These are phyloP conservation scores for Melanocharis versteri DNA, from an alignment of 2,113 vertebrate genomes.

Conservation along the genomic window DNA sequence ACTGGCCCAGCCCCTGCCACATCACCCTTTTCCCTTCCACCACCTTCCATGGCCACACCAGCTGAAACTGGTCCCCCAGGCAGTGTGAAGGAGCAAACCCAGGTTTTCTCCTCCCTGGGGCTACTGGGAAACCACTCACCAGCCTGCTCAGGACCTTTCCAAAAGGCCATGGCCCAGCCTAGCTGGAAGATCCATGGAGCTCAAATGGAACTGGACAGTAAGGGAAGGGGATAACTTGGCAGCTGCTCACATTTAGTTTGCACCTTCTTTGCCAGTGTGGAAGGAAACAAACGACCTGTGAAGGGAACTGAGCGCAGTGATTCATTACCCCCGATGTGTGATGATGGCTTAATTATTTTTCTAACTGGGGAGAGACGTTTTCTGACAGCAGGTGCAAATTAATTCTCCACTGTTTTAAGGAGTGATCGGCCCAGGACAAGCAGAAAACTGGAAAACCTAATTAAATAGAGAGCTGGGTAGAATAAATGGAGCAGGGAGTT, in stretches of 20 bases:
- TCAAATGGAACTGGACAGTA: background rate
- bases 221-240: background rate
- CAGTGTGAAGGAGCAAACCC: background rate
- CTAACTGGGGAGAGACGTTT: constrained; percentile 74
- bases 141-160: background rate
- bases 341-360: constrained; percentile 81
- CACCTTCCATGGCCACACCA: background rate
- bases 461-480: constrained; percentile 76
- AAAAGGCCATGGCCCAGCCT: background rate
- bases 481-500: constrained; percentile 76
- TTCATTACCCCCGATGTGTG: constrained; percentile 82
- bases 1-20: background rate
- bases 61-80: accelerated
- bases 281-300: constrained; percentile 77
- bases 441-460: constrained; percentile 77
- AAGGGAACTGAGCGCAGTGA: constrained; percentile 63
- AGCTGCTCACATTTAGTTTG: constrained; percentile 44
- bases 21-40: background rate
- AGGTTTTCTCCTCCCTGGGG: background rate
- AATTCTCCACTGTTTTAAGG: constrained; percentile 75
- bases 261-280: constrained; percentile 63
- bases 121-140: background rate
- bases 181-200: background rate
- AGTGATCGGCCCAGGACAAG: constrained; percentile 75
- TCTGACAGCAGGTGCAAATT: constrained; percentile 84